Evolutionary conservation across 2,888 invertebrate species (phyloP).

Genomic region (Dyspetes luteomarginatus): DNA sequence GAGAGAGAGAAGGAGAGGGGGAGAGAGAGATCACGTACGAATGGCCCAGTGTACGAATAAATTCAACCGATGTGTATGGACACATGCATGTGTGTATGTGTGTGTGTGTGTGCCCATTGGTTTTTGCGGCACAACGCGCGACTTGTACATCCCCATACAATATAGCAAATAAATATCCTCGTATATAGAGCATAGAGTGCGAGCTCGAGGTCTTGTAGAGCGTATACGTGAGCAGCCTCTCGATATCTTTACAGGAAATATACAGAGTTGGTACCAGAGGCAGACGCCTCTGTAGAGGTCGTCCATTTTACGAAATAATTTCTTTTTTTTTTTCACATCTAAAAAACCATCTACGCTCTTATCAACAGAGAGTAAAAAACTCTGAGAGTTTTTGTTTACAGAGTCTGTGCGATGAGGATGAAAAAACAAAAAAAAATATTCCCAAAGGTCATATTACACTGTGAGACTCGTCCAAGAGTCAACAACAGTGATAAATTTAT

Average conservation of each 20-base stretch:
- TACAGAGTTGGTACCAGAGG: no score
- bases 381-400: no score
- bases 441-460: no score
- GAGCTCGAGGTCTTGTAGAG: slow-evolving; percentile 5
- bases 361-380: not conserved
- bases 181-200: not conserved
- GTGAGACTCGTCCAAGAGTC: no score
- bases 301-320: slow-evolving; percentile 56
- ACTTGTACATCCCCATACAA: slow-evolving; percentile 14
- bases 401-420: no score
- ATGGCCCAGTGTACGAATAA: slow-evolving; percentile 66
- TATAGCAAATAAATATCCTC: not conserved
- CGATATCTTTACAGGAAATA: slow-evolving; percentile 43
- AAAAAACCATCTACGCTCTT: no score
- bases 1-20: not conserved
- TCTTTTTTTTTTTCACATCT: no score
- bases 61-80: slow-evolving; percentile 54
- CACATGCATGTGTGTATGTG: no score
- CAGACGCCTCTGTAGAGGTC: not conserved
- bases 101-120: no score
- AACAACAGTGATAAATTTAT: no score
- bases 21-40: slow-evolving; percentile 56
- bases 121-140: slow-evolving; percentile 11
- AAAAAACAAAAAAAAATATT: no score
- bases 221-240: slow-evolving; percentile 57